These are phyloP conservation scores for Agrilus planipennis DNA, from an alignment of 1,140 invertebrate genomes.

Conservation along the genomic window DNA sequence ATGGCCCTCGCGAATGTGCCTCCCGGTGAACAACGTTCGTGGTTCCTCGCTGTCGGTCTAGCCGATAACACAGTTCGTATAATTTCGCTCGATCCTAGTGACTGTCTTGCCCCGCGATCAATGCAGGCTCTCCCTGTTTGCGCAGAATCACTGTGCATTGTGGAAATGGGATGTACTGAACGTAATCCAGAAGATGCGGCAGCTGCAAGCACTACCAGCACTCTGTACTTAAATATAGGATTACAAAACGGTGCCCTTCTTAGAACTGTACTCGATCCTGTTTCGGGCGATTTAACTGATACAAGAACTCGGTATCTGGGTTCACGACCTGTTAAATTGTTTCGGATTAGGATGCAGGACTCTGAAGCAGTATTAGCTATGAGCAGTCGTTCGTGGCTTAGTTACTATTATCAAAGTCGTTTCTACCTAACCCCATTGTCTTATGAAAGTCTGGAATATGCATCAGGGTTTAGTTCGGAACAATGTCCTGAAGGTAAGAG, in stretches of 20 bases:
- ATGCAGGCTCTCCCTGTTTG: slow-evolving; percentile 96
- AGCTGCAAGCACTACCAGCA: slow-evolving; percentile 44
- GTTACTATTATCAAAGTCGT: slow-evolving; percentile 96
- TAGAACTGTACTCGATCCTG: slow-evolving; percentile 89
- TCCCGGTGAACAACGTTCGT: slow-evolving; percentile 85
- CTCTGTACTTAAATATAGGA: slow-evolving; percentile 95
- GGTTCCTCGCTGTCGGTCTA: slow-evolving; percentile 94
- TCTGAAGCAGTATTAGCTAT: slow-evolving; percentile 95
- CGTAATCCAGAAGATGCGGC: slow-evolving; percentile 44
- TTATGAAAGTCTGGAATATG: slow-evolving; percentile 94
- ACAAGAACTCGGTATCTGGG: slow-evolving; percentile 75
- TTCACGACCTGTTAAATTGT: slow-evolving; percentile 89
- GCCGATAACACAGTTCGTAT: slow-evolving; percentile 96
- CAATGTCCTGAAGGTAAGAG: slow-evolving; percentile 99
- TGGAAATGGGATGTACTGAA: slow-evolving; percentile 65
- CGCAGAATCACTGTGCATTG: slow-evolving; percentile 93
- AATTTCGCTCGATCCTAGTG: slow-evolving; percentile 90
- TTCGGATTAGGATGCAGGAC: slow-evolving; percentile 89
- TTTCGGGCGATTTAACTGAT: slow-evolving; percentile 94
- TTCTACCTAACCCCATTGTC: slow-evolving; percentile 93
- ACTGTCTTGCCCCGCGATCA: slow-evolving; percentile 84
- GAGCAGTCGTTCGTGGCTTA: slow-evolving; percentile 95
- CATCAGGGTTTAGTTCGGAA: slow-evolving; percentile 95
- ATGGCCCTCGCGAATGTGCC: slow-evolving; percentile 97
- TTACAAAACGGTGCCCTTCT: slow-evolving; percentile 94